Base-by-base conservation (phyloP, 1,140 invertebrate genomes). In the Drosophila sproati region DNA sequence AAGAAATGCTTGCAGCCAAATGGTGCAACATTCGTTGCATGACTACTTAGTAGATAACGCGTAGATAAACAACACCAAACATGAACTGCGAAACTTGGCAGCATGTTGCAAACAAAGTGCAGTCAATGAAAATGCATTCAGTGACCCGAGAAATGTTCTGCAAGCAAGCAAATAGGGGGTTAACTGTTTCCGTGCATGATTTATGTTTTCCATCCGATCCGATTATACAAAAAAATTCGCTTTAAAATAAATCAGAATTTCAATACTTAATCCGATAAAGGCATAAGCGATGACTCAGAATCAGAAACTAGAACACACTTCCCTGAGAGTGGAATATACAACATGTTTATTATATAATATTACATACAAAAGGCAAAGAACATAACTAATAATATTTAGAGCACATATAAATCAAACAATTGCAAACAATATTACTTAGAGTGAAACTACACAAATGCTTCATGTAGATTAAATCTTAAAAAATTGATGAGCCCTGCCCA, bases 401-500 rank as follows among this genome's bases (percentile, higher is more conserved):
- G 4, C 20, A 3, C 10, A 7, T 8, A 56, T 8, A 29, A 20
- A 47, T 47, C 31, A 10, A 47, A 10, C 6, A 5, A 3, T 34
- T 10, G 5, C n/a, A 55, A 43, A n/a, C 52, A 41, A 35, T 56
- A 57, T 43, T 41, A 59, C 47, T 62, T 29, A 10, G 20, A 41
- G 43, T 2, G 3, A n/a, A 52, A 6, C 29, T 45, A 48, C n/a
- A 43, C 31, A 41, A 61, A 48, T 69, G 62, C 32, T 59, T 32
- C 73, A 62, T 55, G 56, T 78, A 47, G 77, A 78, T 73, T 79
- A 78, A 78, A 78, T 78, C 72, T 55, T 75, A 64, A 66, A 60
- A 77, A 83, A 83, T 83, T 83, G 82, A 83, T 83, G 81, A 80
- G 80, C 28, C 35, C 32, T 50, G 29, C n/a, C 34, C 54, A 57